Evolutionary conservation across 2,113 vertebrate species (phyloP), one percentile per base, ranked within the genome.

Genomic region (Salvelinus fontinalis): DNA sequence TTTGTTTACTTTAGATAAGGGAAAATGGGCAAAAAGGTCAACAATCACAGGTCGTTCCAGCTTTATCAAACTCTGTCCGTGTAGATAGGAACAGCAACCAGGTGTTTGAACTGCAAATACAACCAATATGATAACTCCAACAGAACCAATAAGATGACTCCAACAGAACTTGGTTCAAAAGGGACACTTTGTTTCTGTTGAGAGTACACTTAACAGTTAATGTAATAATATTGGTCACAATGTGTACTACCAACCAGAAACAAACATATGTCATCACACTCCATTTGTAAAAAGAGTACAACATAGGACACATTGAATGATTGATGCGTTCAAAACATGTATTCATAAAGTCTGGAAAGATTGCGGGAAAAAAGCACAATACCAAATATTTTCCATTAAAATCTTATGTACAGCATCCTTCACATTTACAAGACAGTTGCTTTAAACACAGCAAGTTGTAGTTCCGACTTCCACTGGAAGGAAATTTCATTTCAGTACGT

Each of bases 1-100:
- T 26, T 49, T 70, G 68, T 70, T 70, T 70, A 70, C 24, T 44
- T 70, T 70, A 70, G 68, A 70, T 70, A 70, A 70, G 68, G n/a
- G n/a, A 16, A 70, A 24, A 49, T 13, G 4, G 68, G n/a, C 44
- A 29, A 12, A 24, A 24, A 20, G 16, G 68, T 70, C 68, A 70
- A 70, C 68, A 49, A 49, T 48, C 68, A 70, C n/a, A 16, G 29
- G 34, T 49, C 68, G 44, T 49, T 24, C 68, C 2, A 24, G 39
- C 39, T 24, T 70, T 31, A 70, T 70, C 34, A 70, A 70, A 70
- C 68, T 48, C n/a, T 49, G 49, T 54, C 39, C n/a, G 1, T 49
- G 24, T 29, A 49, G 44, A 70, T 48, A 48, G 44, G 11, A 20
- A 49, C 4, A 49, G 68, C 26, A 70, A 49, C 24, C n/a, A 70